Evolutionary conservation across 2,797 vertebrate species (phyloP).

Genomic region (Carapus acus): DNA sequence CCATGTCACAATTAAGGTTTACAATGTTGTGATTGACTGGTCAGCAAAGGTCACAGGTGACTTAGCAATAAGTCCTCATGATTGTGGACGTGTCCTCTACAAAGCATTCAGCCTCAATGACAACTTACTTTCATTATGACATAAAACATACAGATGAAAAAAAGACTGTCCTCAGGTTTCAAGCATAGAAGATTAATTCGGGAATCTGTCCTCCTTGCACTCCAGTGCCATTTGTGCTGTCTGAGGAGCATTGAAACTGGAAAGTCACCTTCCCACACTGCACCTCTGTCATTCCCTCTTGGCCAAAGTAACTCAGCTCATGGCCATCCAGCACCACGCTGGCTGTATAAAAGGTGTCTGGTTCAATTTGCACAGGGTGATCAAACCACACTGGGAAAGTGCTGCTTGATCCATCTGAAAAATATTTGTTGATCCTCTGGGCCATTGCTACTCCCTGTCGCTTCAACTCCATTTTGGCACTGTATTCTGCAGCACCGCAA

Average conservation of each 20-base stretch:
- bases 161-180: constrained; percentile 46
- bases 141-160: constrained; percentile 4
- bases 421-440: constrained; percentile 89
- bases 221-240: constrained; percentile 96
- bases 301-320: constrained; percentile 96
- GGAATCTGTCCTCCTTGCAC: constrained; percentile 98
- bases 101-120: too few relatives aligned
- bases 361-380: constrained; percentile 94
- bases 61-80: too few relatives aligned
- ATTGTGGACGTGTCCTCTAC: too few relatives aligned
- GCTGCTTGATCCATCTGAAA: constrained; percentile 94
- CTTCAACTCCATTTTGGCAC: constrained; percentile 96
- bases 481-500: constrained; percentile 94
- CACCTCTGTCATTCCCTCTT: constrained; percentile 98
- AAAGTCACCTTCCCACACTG: constrained; percentile 97
- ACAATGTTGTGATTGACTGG: too few relatives aligned
- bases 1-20: too few relatives aligned
- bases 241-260: constrained; percentile 98
- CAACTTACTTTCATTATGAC: too few relatives aligned
- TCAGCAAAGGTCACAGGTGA: too few relatives aligned
- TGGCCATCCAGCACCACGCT: constrained; percentile 95
- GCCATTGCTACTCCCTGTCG: constrained; percentile 86
- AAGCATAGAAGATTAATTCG: constrained; percentile 96
- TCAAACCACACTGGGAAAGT: constrained; percentile 95
- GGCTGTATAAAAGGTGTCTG: constrained; percentile 95